A percentile compares a stretch with the other conserved stretches of the same genome.
Conservation (phyloP, 2,888 invertebrate genomes). For the Xanthia icteritia region DNA sequence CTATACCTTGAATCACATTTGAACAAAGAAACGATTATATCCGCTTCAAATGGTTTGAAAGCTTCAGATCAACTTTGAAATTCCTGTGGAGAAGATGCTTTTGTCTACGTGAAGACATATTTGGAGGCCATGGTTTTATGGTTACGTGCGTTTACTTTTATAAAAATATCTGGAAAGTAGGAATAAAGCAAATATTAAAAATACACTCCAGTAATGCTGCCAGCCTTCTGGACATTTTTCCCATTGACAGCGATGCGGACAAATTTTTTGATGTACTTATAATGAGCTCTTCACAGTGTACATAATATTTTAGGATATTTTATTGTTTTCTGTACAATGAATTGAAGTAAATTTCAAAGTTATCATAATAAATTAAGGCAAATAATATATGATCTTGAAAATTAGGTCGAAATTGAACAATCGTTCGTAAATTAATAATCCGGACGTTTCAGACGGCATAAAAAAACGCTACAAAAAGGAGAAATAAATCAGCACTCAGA, state of each 20-base stretch:
- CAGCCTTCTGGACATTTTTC: too few relatives aligned
- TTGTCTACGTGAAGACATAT: conserved; percentile 45
- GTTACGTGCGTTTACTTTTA: conserved; percentile 5
- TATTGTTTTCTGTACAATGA: too few relatives aligned
- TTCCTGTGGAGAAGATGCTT: conserved; percentile 36
- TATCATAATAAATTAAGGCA: too few relatives aligned
- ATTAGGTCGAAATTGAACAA: background rate
- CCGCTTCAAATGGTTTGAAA: conserved; percentile 56
- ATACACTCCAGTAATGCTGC: too few relatives aligned
- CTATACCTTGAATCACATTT: conserved; percentile 51
- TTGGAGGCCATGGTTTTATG: conserved; percentile 24
- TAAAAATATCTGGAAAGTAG: background rate
- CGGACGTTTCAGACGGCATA: background rate
- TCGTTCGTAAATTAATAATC: background rate
- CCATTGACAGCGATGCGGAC: too few relatives aligned
- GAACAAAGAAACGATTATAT: conserved; percentile 60
- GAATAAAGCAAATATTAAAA: background rate
- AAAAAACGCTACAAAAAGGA: background rate
- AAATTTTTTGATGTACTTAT: too few relatives aligned
- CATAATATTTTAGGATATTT: too few relatives aligned
- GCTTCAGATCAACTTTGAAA: conserved; percentile 49
- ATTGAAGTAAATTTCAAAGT: too few relatives aligned
- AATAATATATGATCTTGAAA: background rate
- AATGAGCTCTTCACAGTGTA: too few relatives aligned
- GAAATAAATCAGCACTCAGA: background rate